Evolutionary conservation across 2,113 vertebrate species (phyloP).

Genomic region (Numenius arquata): DNA sequence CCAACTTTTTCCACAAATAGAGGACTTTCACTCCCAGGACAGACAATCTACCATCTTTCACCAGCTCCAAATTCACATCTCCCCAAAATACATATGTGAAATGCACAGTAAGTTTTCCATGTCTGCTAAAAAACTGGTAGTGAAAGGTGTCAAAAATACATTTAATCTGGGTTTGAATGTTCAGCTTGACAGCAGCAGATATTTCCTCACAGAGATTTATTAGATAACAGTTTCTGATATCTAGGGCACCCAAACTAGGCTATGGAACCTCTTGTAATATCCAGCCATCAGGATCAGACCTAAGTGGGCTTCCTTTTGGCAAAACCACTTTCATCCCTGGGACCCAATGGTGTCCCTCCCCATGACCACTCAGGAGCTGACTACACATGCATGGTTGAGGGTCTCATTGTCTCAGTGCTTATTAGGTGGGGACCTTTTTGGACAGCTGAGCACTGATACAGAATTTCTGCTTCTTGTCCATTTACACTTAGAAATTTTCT

Average conservation of each 20-base stretch:
- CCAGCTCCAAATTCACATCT: constrained; percentile 1
- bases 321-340: neutral
- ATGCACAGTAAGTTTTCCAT: neutral
- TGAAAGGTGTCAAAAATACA: constrained; percentile 2
- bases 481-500: neutral
- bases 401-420: neutral
- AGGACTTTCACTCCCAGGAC: neutral
- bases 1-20: neutral
- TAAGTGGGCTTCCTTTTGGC: neutral
- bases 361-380: neutral
- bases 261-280: neutral
- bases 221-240: neutral
- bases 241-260: neutral
- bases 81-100: constrained; percentile 16
- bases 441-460: neutral
- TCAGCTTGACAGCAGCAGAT: constrained; percentile 7
- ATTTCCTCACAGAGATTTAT: neutral
- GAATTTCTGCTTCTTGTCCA: neutral
- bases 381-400: neutral
- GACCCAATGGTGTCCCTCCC: neutral
- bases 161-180: constrained; percentile 9
- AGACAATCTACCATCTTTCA: neutral
- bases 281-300: neutral
- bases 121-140: neutral
- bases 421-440: neutral